Conservation (phyloP, 2,888 invertebrate species). For the Cynaeus angustus region DNA sequence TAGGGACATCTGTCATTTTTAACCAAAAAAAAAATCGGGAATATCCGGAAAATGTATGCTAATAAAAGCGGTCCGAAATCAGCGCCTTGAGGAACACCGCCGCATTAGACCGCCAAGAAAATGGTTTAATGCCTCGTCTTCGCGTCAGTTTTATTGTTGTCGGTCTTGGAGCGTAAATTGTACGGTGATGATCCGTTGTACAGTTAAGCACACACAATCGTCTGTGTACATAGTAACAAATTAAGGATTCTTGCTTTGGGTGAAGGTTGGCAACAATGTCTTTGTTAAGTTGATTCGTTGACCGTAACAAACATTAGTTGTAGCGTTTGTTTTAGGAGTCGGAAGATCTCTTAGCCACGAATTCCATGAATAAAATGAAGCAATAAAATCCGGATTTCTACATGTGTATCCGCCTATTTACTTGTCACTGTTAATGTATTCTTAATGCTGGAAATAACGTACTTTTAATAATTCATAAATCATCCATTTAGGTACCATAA, state of each 20-base stretch:
- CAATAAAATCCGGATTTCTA: constrained; percentile 26
- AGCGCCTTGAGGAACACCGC: too few relatives aligned
- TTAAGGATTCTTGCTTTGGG: constrained; percentile 41
- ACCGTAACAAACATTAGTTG: constrained; percentile 2
- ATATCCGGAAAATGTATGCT: too few relatives aligned
- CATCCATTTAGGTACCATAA: constrained; percentile 39
- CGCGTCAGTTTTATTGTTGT: too few relatives aligned
- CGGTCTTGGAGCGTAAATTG: too few relatives aligned
- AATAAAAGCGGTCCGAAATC: too few relatives aligned
- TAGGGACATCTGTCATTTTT: too few relatives aligned
- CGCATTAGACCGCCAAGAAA: too few relatives aligned
- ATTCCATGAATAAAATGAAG: constrained; percentile 24
- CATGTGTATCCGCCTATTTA: constrained; percentile 21
- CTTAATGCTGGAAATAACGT: constrained; percentile 41
- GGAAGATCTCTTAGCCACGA: not conserved
- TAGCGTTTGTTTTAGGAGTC: not conserved
- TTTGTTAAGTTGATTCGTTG: not conserved
- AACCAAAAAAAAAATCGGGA: too few relatives aligned
- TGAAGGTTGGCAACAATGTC: constrained; percentile 27
- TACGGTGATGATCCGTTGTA: not conserved
- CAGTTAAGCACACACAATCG: constrained; percentile 37
- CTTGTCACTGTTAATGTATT: constrained; percentile 31
- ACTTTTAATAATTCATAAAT: constrained; percentile 42
- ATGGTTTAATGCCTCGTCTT: too few relatives aligned
- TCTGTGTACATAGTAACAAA: constrained; percentile 42